Evolutionary conservation across 2,888 invertebrate genomes (phyloP).

Genomic region (Meloe dianella): DNA sequence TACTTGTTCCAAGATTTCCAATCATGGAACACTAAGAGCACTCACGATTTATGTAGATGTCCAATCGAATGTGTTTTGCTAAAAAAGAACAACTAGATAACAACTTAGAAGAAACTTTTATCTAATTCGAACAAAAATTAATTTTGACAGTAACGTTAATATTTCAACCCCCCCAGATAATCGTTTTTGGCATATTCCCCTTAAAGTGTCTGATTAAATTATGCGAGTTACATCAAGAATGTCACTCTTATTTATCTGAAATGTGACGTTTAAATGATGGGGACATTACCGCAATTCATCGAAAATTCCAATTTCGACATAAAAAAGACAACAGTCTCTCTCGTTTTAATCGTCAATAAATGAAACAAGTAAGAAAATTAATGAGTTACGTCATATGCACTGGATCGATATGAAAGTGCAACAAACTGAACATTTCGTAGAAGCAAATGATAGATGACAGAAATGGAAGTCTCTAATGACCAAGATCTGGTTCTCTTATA

Average conservation of each 20-base stretch:
- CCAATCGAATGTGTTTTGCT: neutral
- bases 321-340: too few species aligned
- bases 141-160: neutral
- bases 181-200: neutral
- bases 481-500: slow-evolving; percentile 52
- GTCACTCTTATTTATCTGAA: neutral
- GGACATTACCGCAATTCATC: neutral
- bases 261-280: neutral
- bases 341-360: slow-evolving; percentile 26
- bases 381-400: slow-evolving; percentile 40
- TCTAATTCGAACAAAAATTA: neutral
- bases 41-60: slow-evolving; percentile 13
- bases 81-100: neutral
- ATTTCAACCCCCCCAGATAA: neutral
- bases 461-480: slow-evolving; percentile 56
- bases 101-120: neutral
- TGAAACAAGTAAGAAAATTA: slow-evolving; percentile 38
- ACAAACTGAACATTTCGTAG: slow-evolving; percentile 36
- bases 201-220: neutral
- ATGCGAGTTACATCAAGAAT: neutral
- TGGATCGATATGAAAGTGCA: slow-evolving; percentile 37
- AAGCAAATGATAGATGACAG: slow-evolving; percentile 54
- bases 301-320: slow-evolving; percentile 19
- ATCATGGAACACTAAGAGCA: slow-evolving; percentile 39
- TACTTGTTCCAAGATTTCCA: slow-evolving; percentile 41